Percentiles rank a stretch among this genome's conserved stretches.
These are phyloP conservation scores for Fissipunctia ypsillon DNA, from an alignment of 2,888 invertebrate genomes.

Conservation along the genomic window DNA sequence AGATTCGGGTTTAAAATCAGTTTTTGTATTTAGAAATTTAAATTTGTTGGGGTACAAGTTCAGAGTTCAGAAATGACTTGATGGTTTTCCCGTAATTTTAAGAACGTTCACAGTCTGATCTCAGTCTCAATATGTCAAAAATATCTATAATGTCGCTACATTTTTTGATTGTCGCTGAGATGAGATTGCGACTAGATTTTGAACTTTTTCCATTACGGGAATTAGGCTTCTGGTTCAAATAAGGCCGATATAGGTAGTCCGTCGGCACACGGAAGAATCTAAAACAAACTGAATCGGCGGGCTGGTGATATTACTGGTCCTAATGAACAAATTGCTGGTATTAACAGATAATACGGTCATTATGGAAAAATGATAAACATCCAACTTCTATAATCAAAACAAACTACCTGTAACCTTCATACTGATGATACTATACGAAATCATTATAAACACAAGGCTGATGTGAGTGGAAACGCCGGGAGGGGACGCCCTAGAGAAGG, in stretches of 20 bases:
- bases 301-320: too few species aligned
- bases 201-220: too few species aligned
- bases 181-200: too few species aligned
- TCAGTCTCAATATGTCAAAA: too few species aligned
- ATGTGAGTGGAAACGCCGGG: too few species aligned
- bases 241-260: neutral
- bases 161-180: too few species aligned
- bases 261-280: neutral
- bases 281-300: neutral
- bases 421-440: neutral
- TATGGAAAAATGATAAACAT: neutral
- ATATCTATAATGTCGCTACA: too few species aligned
- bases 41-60: neutral
- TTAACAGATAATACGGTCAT: neutral
- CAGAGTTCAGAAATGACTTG: neutral
- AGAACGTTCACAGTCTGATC: too few species aligned
- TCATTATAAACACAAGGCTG: neutral
- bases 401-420: slow-evolving; percentile 39
- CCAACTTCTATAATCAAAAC: neutral
- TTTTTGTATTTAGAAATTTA: neutral
- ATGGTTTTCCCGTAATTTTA: too few species aligned
- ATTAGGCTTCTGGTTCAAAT: too few species aligned
- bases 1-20: neutral
- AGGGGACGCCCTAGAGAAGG: too few species aligned
- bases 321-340: neutral